Base-by-base conservation (phyloP, 2,797 vertebrate genomes). In the Xenentodon cancila region DNA sequence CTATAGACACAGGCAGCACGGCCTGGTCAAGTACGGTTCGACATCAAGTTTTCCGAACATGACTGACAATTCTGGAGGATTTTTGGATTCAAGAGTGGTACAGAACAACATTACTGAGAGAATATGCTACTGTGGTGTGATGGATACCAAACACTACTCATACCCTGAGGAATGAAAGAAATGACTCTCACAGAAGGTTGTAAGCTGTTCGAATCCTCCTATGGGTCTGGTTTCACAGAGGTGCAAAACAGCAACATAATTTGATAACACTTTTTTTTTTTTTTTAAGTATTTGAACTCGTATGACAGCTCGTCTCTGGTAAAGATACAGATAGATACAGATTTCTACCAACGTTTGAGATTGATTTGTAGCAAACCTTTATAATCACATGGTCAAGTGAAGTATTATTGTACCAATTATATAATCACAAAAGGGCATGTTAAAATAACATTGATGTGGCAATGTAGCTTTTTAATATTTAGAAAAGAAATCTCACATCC, bases 1-100 rank as follows among this genome's bases (percentile, higher is more conserved):
- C 93, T 98, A 94, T 98, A 97, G 94, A 93, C 71, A 55, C 59
- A 22, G 52, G 50, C 59, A 40, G 32, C 64, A 11, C 32, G 12
- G 15, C 56, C 20, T 17, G 16, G 46, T 53, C 32, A 21, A 47
- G 62, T 20, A 13, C 54, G 67, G 53, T 71, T 68, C 77, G 60
- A 63, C 63, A 53, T 76, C 59, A 59, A 48, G 62, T 71, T 56
- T 77, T 75, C 62, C 49, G 22, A 50, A 76, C 34, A 7, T 63
- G 75, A 84, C 80, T 84, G 70, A 82, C 69, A 76, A 64, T 70
- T 80, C 46, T 67, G 73, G 58, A 76, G 71, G 73, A 82, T 61
- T 54, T 59, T 63, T 42, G 60, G 64, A 60, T 75, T 72, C 61
- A 53, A 37, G 74, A 56, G 75, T 88, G 85, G 85, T 86, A 88